These are phyloP conservation scores for Anoura caudifer DNA, from an alignment of 2,113 vertebrate species.

Conservation along the genomic window DNA sequence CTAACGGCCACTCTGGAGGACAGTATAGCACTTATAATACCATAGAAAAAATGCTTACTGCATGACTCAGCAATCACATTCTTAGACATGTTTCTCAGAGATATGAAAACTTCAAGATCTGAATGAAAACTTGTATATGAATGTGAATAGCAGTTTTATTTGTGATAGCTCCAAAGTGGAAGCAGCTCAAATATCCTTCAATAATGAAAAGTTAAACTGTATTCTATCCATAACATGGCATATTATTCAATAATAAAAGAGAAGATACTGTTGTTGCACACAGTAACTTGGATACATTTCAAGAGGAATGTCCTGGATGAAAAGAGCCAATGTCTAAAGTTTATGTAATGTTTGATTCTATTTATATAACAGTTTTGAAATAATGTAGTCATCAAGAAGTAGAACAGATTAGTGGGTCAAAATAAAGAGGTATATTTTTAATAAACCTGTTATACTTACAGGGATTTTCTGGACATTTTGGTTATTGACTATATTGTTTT, in stretches of 20 bases:
- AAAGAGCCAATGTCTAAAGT: background rate
- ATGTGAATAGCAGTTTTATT: background rate
- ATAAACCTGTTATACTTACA: background rate
- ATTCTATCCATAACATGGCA: background rate
- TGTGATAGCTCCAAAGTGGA: background rate
- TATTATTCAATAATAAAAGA: background rate
- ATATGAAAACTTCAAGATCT: conserved; percentile 1
- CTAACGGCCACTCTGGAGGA: background rate
- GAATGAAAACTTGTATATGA: background rate
- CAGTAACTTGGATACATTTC: background rate
- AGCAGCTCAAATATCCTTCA: background rate
- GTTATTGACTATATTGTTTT: background rate
- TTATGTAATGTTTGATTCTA: background rate
- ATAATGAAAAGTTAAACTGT: background rate
- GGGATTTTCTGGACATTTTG: background rate
- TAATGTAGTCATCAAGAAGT: background rate
- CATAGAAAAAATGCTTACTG: background rate
- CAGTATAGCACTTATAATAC: background rate
- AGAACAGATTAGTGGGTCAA: background rate
- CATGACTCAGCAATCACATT: background rate
- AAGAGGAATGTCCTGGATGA: background rate
- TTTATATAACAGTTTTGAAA: background rate
- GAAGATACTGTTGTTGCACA: background rate
- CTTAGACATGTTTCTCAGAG: background rate
- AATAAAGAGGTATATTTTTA: background rate